Base-by-base conservation (phyloP, 2,888 invertebrate genomes). In the Melipona bicolor region DNA sequence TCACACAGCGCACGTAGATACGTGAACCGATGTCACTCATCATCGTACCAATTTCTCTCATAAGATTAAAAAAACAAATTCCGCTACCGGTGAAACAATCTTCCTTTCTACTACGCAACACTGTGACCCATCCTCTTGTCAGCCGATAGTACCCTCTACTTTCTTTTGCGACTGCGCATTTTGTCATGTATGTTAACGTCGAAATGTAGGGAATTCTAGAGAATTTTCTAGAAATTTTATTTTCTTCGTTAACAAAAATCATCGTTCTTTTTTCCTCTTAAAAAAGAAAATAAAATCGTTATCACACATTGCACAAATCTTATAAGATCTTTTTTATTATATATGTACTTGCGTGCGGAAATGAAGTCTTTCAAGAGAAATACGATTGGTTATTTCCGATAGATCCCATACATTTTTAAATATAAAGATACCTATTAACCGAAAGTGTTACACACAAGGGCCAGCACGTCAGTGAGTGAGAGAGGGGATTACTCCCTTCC, bases 21-120 rank as follows among this genome's bases (percentile, higher is more conserved):
- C 74, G 79, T 77, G 75, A 89, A 80, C 79, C 84, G 76, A 79
- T 87, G 75, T 81, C 84, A 75, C 78, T 85, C 79, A 78, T 85
- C 91, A 91, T 92, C 87, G 84, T 90, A 84, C 81, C 84, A 83
- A 86, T 84, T 86, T 84, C 68, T 90, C 62, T 87, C 81, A 88
- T 88, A 86, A 86, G 84, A 86, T 76, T 71, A 73, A 76, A 88
- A 43, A 85, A 77, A 79, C 79, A 65, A 81, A 82, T 71, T 70
- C 73, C 72, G 77, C 70, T 77, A 78, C 64, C 83, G 78, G 82
- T 85, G 65, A 76, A 72, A 84, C 69, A 77, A 84, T 84, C 72
- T 80, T 84, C 71, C 74, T 84, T 69, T 67, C 68, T 84, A 91
- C 90, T 89, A 89, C 87, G 87, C 86, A 87, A 89, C 77, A 83